Evolutionary conservation across 2,113 vertebrate species (phyloP), one percentile per base, ranked within the genome.

Genomic region (Microcebus jonahi): DNA sequence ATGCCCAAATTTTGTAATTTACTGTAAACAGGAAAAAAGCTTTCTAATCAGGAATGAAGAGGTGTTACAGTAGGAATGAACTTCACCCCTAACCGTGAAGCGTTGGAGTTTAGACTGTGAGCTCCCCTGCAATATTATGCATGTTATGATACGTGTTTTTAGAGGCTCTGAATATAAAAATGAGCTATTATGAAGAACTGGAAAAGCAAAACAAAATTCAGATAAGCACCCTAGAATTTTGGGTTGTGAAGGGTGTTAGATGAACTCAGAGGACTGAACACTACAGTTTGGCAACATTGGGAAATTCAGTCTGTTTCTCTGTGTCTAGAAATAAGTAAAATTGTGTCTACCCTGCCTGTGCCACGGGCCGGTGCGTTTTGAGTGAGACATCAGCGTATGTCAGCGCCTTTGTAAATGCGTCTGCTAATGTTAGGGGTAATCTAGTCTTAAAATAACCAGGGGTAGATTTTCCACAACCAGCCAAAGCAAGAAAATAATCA

Each of bases 321-420:
- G 36, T 39, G 42, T n/a, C 65, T 75, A 45, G 88, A 68, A 36
- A 25, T 6, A 25, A 15, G 29, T 1, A 48, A 39, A 36, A 13
- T 31, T 6, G 1, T 9, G 34, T 27, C n/a, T n/a, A 34, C 2
- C 39, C 2, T 0, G 2, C 4, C 36, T 71, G 15, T 8, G 23
- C 29, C 17, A 14, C 13, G 25, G 17, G 8, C 39, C 2, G 25
- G 36, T 1, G 34, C 57, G 2, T 11, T 88, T 29, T 29, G 25
- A 63, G 11, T 48, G 31, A 68, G 55, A 36, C 1, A 21, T 1
- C 29, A 36, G 14, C 9, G 34, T 10, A 21, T 1, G 34, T 34
- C 34, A 27, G 45, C 4, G 36, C 45, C 17, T 5, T 50, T 61
- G 45, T 29, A 20, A 67, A 36, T 18, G 2, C 21, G 34, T 25